phyloP scores from a whole-genome alignment of 2,888 invertebrate species.

The Ochropacha duplaris region DNA sequence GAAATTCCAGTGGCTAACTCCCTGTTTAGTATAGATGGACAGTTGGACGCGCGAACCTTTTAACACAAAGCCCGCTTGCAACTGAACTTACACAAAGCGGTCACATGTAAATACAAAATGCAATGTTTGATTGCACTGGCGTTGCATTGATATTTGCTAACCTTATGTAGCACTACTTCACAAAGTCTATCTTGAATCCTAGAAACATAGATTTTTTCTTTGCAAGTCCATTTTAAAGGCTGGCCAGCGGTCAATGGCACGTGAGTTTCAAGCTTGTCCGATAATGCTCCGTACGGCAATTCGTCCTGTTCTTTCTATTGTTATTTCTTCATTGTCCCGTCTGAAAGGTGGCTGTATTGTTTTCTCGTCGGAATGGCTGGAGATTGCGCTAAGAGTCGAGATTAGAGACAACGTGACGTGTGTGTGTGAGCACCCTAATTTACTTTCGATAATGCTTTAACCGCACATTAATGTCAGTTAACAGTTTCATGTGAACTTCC shows the following conservation, averaged over 20 bases:
- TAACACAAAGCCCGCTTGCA: slow-evolving; percentile 48
- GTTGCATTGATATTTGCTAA: slow-evolving; percentile 28
- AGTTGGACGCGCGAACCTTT: slow-evolving; percentile 49
- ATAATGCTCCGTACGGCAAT: slow-evolving; percentile 70
- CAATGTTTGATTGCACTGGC: slow-evolving; percentile 24
- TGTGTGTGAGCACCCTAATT: slow-evolving; percentile 64
- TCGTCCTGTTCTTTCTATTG: slow-evolving; percentile 74
- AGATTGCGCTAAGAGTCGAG: slow-evolving; percentile 78
- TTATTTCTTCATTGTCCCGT: slow-evolving; percentile 73
- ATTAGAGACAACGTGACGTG: slow-evolving; percentile 77
- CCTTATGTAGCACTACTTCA: slow-evolving; percentile 27
- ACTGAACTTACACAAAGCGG: slow-evolving; percentile 55
- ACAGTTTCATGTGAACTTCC: too few relatives aligned
- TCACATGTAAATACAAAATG: slow-evolving; percentile 47
- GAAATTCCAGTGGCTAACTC: slow-evolving; percentile 69
- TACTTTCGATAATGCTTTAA: slow-evolving; percentile 56
- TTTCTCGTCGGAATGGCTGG: slow-evolving; percentile 68
- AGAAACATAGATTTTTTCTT: slow-evolving; percentile 41
- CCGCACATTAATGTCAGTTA: slow-evolving; percentile 17
- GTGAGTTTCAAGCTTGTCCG: slow-evolving; percentile 53
- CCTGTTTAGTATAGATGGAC: slow-evolving; percentile 59
- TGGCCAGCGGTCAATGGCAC: slow-evolving; percentile 56
- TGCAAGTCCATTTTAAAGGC: slow-evolving; percentile 56
- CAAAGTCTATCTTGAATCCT: slow-evolving; percentile 20
- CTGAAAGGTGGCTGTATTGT: slow-evolving; percentile 76